Base-by-base conservation (phyloP, 2,888 invertebrate genomes). In the Caenorhabditis japonica region DNA sequence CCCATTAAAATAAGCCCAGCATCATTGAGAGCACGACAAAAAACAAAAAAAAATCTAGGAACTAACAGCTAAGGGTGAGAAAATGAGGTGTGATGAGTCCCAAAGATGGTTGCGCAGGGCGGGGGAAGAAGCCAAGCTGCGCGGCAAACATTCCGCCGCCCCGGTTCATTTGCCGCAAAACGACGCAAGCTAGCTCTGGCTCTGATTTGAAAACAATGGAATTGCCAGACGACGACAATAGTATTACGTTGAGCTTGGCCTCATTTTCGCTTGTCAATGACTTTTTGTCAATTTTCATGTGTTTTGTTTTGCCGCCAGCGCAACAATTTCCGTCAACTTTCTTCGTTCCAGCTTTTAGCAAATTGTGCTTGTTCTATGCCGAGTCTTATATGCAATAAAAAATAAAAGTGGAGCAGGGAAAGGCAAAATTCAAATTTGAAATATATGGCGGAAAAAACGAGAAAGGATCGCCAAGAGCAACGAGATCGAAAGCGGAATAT, bases 71-170 rank as follows among this genome's bases (percentile, higher is more conserved):
- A 10, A 30, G 10, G 10, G 66, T 66, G 56, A 66, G 56, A 47
- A 66, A 66, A 56, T 56, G 55, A 66, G 66, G 66, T 66, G 66
- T 66, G 66, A 66, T 66, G 66, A 66, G 56, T 66, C 56, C 66
- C 56, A 53, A 56, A 56, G 66, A 56, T 66, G 66, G 56, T 49
- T 66, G 56, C 51, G 59, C 59, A 59, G 58, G 59, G 58, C 58
- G 51, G 53, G 25, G 43, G 52, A 38, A 19, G 23, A 23, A 36
- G 51, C 56, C 59, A 68, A 58, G 68, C 68, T 59, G 58, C 52
- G 68, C 52, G 59, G 52, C 59, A 59, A 68, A 59, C 59, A 59
- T 66, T 58, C 47, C 43, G 49, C 47, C 27, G 51, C 33, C 66
- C 39, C 51, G 66, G 34, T 59, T 49, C 66, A 66, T 66, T 56